Conservation (phyloP, 1,140 invertebrate species). For the Brachionus angularis region DNA sequence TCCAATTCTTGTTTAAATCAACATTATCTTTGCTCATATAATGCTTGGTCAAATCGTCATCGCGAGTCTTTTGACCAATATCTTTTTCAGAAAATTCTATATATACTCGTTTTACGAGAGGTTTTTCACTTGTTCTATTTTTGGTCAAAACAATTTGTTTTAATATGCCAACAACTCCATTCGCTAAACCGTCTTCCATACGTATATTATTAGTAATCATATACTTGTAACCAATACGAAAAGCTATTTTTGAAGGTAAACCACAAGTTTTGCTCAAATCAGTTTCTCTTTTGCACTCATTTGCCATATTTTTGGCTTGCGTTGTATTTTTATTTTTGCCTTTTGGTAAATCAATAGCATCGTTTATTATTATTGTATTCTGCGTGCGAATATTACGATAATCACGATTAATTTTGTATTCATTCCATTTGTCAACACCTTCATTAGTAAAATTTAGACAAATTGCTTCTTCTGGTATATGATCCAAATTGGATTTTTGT, state of each 20-base stretch:
- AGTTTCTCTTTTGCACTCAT: background rate
- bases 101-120: background rate
- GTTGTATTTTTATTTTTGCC: background rate
- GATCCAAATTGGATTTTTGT: background rate
- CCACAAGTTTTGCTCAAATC: background rate
- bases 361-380: background rate
- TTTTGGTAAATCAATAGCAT: background rate
- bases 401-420: no score
- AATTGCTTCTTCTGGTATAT: background rate
- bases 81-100: background rate
- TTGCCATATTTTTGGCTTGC: background rate
- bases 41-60: no score
- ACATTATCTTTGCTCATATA: no score
- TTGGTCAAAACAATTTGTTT: background rate
- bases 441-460: background rate
- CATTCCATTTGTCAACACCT: background rate
- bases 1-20: no score
- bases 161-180: background rate
- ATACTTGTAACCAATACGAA: background rate
- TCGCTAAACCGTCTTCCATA: background rate
- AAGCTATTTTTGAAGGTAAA: background rate
- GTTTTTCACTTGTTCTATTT: background rate
- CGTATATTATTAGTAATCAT: background rate
- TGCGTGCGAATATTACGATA: background rate
- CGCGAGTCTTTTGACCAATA: background rate